Base-by-base conservation (phyloP, 2,797 vertebrate genomes). In the Sitta carolinensis region DNA sequence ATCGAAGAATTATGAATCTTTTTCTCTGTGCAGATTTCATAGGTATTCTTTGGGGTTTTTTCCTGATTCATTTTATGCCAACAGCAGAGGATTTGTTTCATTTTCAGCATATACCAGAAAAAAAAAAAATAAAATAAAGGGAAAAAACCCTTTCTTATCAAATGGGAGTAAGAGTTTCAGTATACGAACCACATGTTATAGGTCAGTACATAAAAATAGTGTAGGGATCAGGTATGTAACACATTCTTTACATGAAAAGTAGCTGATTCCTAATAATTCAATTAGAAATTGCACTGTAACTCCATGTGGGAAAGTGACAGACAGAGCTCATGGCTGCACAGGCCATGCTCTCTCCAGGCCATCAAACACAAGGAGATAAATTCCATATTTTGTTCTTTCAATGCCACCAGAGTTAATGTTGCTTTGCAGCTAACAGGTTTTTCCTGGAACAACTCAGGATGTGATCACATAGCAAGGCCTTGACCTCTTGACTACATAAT, bases 401-500 rank as follows among this genome's bases (percentile, higher is more conserved):
- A 7, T 30, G 51, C 72, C 80, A 82, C 77, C 63, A 36, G 62
- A 83, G 66, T 92, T 91, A 92, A 93, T 72, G 67, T 38, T 90
- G 64, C 77, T 73, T 93, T 47, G 57, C 72, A 70, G 5, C 29
- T 45, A 87, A 69, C 74, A 78, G 82, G 32, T 62, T 94, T 87
- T 96, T 94, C 91, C 93, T 86, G 95, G 88, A 93, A 94, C 62
- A 54, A 5, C 68, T 92, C 94, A 95, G 95, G 96, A 96, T 96
- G 55, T 84, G 87, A 95, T 95, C 85, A 75, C 81, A 77, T 69
- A 93, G 66, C 47, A 89, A 43, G 70, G 83, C 81, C 69, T 38
- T 96, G 95, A 96, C 95, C 94, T 94, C 83, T 93, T 81, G 93
- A 68, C 76, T 96, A 51, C 78, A 91, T 96, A 97, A 97, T 95